Evolutionary conservation across 2,797 vertebrate genomes (phyloP), one percentile per base, ranked within the genome.

Genomic region (Sciurus vulgaris): DNA sequence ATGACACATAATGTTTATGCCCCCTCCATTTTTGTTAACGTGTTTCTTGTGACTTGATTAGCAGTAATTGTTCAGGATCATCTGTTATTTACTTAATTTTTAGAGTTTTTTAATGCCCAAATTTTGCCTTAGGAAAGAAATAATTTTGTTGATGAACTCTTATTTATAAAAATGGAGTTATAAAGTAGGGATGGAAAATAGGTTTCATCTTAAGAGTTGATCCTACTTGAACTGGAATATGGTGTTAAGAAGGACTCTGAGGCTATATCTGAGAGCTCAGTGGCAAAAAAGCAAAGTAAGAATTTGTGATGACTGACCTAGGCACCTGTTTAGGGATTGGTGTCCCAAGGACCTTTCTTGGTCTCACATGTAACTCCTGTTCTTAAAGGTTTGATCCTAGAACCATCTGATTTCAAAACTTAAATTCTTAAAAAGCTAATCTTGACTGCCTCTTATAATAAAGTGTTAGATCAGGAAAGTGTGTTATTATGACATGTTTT

Each of bases 1-100:
- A 94, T 86, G 70, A 7, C 79, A 74, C 94, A 84, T 94, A 94
- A 88, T 88, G 22, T 81, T 61, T 91, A 79, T 38, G 38, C 38
- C 38, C 38, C 38, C 38, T n/a, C 38, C 38, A 38, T 38, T 38
- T 38, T 89, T 86, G 18, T 83, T 76, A 41, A 70, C 3, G 10
- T 24, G 12, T 92, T 78, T 77, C 49, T 87, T 77, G 18, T 54
- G 30, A 82, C 54, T 94, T 94, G 24, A 9, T 44, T 84, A 74
- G 41, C 30, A 91, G 33, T 65, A 41, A 8, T 88, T n/a, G 49
- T 90, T 94, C 17, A 24, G 13, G 35, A 67, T 84, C 79, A 74
- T 78, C 28, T n/a, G 41, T 91, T 85, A 54, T 74, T 94, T 95
- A 63, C n/a, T 51, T 63, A 65, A 49, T 76, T 74, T 65, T 54